phyloP scores from a whole-genome alignment of 2,888 invertebrate species.

The Agrotis puta region DNA sequence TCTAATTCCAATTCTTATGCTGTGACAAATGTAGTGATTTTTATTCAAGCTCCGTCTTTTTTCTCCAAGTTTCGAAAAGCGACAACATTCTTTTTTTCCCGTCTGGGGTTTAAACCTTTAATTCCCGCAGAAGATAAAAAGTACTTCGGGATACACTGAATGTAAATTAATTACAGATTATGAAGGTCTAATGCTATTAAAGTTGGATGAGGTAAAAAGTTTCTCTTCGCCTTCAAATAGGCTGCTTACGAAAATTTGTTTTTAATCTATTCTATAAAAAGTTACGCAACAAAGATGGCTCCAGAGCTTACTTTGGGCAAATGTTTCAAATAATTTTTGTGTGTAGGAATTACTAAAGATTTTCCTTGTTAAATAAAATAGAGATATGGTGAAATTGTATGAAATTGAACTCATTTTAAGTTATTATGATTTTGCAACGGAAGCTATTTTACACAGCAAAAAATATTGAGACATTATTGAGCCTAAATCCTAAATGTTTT shows the following conservation, averaged over 20 bases:
- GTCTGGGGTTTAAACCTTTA: slow-evolving; percentile 62
- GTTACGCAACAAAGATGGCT: slow-evolving; percentile 35
- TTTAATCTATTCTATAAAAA: slow-evolving; percentile 44
- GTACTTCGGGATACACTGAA: slow-evolving; percentile 62
- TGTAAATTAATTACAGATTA: slow-evolving; percentile 69
- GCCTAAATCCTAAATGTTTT: slow-evolving; percentile 4
- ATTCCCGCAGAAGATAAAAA: slow-evolving; percentile 61
- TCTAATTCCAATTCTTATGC: slow-evolving; percentile 90
- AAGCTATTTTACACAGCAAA: neutral
- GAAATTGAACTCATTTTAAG: too few relatives aligned
- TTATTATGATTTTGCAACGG: neutral
- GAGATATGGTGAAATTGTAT: neutral
- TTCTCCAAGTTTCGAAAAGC: slow-evolving; percentile 66
- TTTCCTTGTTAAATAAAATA: neutral
- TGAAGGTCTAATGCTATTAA: slow-evolving; percentile 62
- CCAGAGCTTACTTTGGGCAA: slow-evolving; percentile 13
- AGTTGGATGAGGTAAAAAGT: slow-evolving; percentile 60
- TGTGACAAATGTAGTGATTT: slow-evolving; percentile 90
- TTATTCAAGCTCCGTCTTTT: slow-evolving; percentile 81
- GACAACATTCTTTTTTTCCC: slow-evolving; percentile 64
- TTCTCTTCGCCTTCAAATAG: slow-evolving; percentile 53
- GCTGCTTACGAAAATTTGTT: slow-evolving; percentile 55
- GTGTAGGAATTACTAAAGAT: neutral
- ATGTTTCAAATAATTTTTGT: neutral
- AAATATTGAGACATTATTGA: slow-evolving; percentile 25